Base-by-base conservation (phyloP, 2,113 vertebrate genomes). In the Sarotherodon lohbergeri region DNA sequence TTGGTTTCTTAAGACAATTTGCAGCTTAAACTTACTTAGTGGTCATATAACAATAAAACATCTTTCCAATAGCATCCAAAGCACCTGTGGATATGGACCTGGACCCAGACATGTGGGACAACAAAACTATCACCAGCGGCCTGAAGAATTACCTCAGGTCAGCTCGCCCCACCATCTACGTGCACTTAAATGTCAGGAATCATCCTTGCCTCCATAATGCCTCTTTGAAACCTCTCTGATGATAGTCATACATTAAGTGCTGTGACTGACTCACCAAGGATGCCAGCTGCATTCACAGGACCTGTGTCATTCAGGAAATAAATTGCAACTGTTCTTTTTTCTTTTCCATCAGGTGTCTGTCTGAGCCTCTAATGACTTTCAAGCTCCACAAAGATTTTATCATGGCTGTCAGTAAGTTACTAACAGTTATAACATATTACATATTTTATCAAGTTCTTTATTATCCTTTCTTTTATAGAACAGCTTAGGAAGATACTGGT, bases 91-190 rank as follows among this genome's bases (percentile, higher is more conserved):
- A 99, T 91, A 96, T 98, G 94, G 98, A 99, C 93, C 96, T 99
- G 92, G 98, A 99, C 94, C 96, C 98, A 80, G 98, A 99, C 85
- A 94, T 97, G 59, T 99, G 98, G 98, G 98, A 99, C 96, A 99
- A 99, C 94, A 99, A 99, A 95, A 99, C 98, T 3, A 98, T 99
- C 92, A 99, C 98, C 78, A 99, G 99, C 2, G 99, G 98, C 78
- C 96, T 99, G 86, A 99, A 99, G 96, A 99, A 98, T 97, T 99
- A 99, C 97, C 97, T 99, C 97, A 99, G 99, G 99, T 99, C 92
- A 96, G 96, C 86, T 43, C 56, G 93, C 85, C 93, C 95, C 59
- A 9, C 57, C 17, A 36, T 73, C 90, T 85, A 73, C 39, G 3
- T 24, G 43, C 88, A 90, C 82, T 82, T 66, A 63, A 81, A 91